Conservation (phyloP, 2,888 invertebrate genomes). For the Scaptomyza reducta region DNA sequence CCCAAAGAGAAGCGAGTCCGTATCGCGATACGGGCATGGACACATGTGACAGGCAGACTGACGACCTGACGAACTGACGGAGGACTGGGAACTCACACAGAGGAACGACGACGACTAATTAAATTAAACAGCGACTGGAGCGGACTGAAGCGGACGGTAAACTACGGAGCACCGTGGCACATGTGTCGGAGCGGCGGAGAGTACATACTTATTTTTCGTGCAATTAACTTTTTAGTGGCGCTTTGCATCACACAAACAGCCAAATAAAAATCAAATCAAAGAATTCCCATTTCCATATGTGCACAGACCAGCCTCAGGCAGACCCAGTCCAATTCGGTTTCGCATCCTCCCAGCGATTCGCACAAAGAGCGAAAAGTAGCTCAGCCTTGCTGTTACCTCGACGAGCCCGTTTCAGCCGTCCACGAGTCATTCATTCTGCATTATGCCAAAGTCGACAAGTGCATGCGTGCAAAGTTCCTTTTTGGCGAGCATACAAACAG, state of each 20-base stretch:
- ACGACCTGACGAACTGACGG: constrained; percentile 26
- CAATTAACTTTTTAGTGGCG: constrained; percentile 77
- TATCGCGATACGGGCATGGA: constrained; percentile 10
- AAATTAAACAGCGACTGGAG: constrained; percentile 71
- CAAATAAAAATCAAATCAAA: constrained; percentile 75
- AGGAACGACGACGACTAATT: constrained; percentile 58
- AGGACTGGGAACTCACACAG: constrained; percentile 16
- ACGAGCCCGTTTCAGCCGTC: not conserved
- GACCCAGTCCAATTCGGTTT: not conserved
- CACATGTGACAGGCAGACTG: constrained; percentile 4
- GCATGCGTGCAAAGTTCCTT: constrained; percentile 69
- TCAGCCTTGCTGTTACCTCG: constrained; percentile 19
- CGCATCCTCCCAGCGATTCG: constrained; percentile 13
- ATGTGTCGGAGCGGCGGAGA: constrained; percentile 35
- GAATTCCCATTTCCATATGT: constrained; percentile 68
- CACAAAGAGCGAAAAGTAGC: constrained; percentile 57
- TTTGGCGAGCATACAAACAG: constrained; percentile 46
- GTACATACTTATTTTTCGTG: constrained; percentile 78
- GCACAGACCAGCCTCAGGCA: constrained; percentile 12
- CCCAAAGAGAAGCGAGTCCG: constrained; percentile 20
- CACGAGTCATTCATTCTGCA: constrained; percentile 61
- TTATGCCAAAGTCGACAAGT: constrained; percentile 71
- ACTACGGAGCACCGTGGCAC: constrained; percentile 32
- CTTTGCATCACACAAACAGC: constrained; percentile 56
- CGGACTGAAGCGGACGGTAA: constrained; percentile 64